Conservation (phyloP, 2,113 vertebrate species). For the Hemibagrus wyckioides region DNA sequence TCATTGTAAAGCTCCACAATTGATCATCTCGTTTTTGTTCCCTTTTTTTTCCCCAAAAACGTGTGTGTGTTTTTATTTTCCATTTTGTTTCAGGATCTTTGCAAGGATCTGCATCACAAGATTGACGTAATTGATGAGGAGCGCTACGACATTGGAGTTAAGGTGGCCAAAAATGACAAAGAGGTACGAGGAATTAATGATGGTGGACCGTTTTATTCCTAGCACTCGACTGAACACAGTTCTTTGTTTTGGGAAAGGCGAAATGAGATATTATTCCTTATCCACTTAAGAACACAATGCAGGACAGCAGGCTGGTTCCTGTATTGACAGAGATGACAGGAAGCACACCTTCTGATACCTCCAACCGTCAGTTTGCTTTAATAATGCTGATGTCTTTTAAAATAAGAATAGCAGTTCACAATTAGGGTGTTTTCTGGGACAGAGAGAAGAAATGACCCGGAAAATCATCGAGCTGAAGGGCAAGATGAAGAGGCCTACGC, state of each 20-base stretch:
- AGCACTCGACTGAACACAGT: background rate
- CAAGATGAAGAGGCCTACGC: conserved; percentile 66
- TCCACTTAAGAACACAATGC: background rate
- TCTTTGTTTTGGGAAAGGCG: background rate
- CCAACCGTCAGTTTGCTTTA: background rate
- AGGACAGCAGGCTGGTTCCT: background rate
- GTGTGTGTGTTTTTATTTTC: background rate
- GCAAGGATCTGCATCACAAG: conserved; percentile 70
- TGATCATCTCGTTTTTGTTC: background rate
- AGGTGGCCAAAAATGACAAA: conserved; percentile 70
- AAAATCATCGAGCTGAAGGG: conserved; percentile 62
- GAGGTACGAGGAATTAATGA: conserved; percentile 62
- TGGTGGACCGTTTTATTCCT: background rate
- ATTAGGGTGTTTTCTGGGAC: background rate
- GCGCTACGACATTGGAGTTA: conserved; percentile 71
- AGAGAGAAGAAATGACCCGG: conserved; percentile 42
- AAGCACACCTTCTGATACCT: background rate
- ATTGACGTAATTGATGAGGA: conserved; percentile 72
- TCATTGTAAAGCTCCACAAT: background rate
- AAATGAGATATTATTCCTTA: background rate
- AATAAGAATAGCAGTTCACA: background rate
- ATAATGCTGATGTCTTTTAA: background rate
- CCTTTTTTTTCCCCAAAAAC: background rate
- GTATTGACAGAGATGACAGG: background rate
- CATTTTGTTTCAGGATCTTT: conserved; percentile 67